Base-by-base conservation (phyloP, 1,140 invertebrate genomes). In the Pogonomyrmex barbatus region DNA sequence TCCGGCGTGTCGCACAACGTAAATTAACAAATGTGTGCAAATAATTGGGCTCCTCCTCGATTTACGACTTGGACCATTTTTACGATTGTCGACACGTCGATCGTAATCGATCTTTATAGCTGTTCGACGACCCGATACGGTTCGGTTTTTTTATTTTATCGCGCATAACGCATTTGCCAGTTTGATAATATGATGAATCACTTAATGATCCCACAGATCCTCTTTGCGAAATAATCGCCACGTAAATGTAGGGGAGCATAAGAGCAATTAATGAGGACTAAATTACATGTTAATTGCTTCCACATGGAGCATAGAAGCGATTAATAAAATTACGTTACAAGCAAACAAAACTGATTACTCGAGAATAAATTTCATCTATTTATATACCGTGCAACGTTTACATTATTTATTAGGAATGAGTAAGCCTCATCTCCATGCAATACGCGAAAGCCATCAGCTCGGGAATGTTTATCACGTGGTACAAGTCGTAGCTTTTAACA, bases 361-460 rank as follows among this genome's bases (percentile, higher is more conserved):
- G 24, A 2, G 10, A 5, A 56, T 30, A 58, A n/a, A 42, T 54
- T 56, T n/a, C 50, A 50, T 3, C 8, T 73, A 45, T 24, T 30
- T 60, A 30, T 8, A 45, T 8, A 45, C 4, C 42, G 30, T 60
- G 9, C 4, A 30, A 33, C 9, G 5, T 70, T 70, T 70, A 33
- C 12, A 33, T 68, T 68, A 50, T 33, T 50, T 14, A 42, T 67
- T n/a, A 47, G 9, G 36, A 1, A 24, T 9, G 17, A 58, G n/a
- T 75, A 58, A 75, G 9, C 4, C n/a, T 56, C 36, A n/a, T 36
- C 8, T 71, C 12, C 30, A 42, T 42, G 4, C 17, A 4, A n/a
- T 71, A 54, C 33, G n/a, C 39, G 50, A 56, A 9, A 56, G 10
- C 58, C 56, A 73, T 73, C 73, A 33, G 24, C 12, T 58, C 42